Percentiles rank a stretch among this genome's conserved stretches.
These are phyloP conservation scores for Eurystomus glaucurus DNA, from an alignment of 2,797 vertebrate species.

Conservation along the genomic window DNA sequence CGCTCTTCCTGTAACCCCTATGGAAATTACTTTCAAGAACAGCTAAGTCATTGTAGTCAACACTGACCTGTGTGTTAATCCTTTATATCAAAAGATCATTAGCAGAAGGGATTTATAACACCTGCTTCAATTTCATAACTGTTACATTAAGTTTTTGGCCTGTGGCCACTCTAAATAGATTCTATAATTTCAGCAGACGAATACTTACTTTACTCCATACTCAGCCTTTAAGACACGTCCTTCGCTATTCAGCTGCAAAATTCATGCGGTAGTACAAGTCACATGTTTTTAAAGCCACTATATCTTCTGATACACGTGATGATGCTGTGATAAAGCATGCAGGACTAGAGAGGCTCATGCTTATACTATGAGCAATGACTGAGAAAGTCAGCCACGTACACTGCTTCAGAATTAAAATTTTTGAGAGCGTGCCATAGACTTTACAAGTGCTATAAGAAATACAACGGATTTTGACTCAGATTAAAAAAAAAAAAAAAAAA, in stretches of 20 bases:
- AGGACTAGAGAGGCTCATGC: neutral
- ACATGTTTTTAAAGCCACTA: neutral
- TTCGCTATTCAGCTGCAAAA: slow-evolving; percentile 37
- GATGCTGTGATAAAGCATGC: neutral
- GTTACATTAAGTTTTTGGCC: slow-evolving; percentile 41
- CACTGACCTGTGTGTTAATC: neutral
- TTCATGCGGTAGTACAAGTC: neutral
- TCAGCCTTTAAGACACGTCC: slow-evolving; percentile 45
- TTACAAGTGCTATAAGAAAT: neutral
- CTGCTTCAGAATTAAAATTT: neutral
- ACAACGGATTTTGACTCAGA: neutral
- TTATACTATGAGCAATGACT: neutral
- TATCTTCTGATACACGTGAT: neutral
- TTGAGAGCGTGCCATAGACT: neutral
- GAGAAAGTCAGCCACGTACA: neutral
- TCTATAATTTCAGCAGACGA: slow-evolving; percentile 62
- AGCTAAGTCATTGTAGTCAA: slow-evolving; percentile 4
- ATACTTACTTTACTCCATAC: slow-evolving; percentile 51
- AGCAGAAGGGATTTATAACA: neutral
- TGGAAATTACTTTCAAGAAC: slow-evolving; percentile 25
- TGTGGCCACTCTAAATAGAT: slow-evolving; percentile 65
- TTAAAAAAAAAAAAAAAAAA: neutral
- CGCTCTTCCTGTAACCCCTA: neutral
- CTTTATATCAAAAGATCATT: slow-evolving; percentile 26
- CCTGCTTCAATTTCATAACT: slow-evolving; percentile 15